Evolutionary conservation across 1,140 invertebrate species (phyloP).

Genomic region (Aphaenogaster rudis): DNA sequence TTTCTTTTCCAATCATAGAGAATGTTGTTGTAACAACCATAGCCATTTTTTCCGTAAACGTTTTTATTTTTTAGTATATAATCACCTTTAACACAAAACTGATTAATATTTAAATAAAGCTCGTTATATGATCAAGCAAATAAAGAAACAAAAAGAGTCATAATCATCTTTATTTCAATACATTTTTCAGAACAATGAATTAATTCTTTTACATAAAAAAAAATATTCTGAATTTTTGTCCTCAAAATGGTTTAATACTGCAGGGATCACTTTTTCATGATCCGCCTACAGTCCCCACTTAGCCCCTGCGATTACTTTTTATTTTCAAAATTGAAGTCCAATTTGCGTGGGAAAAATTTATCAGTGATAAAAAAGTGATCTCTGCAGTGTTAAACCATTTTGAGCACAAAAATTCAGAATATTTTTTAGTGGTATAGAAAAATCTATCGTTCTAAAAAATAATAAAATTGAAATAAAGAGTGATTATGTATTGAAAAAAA

Average conservation of each 20-base stretch:
- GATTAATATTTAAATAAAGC: too few species aligned
- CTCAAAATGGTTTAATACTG: background rate
- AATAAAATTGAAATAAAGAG: background rate
- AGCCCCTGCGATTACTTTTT: background rate
- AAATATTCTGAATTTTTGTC: too few species aligned
- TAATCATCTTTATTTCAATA: background rate
- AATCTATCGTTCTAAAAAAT: background rate
- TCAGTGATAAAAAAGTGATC: background rate
- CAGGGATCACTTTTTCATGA: background rate
- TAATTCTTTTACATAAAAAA: conserved; percentile 1
- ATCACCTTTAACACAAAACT: background rate
- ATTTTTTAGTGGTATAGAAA: background rate
- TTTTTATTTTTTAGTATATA: background rate
- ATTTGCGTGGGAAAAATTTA: background rate
- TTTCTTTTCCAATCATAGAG: too few species aligned
- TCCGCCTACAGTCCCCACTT: background rate
- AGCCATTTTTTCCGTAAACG: background rate
- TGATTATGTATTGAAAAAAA: background rate
- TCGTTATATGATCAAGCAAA: too few species aligned
- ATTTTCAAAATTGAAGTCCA: background rate
- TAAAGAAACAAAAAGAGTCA: too few species aligned
- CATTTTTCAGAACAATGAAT: background rate
- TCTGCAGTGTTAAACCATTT: background rate
- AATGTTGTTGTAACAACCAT: too few species aligned
- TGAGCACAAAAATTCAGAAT: background rate